Conservation (phyloP, 2,888 invertebrate genomes). For the Lasioglossum leucozonium region DNA sequence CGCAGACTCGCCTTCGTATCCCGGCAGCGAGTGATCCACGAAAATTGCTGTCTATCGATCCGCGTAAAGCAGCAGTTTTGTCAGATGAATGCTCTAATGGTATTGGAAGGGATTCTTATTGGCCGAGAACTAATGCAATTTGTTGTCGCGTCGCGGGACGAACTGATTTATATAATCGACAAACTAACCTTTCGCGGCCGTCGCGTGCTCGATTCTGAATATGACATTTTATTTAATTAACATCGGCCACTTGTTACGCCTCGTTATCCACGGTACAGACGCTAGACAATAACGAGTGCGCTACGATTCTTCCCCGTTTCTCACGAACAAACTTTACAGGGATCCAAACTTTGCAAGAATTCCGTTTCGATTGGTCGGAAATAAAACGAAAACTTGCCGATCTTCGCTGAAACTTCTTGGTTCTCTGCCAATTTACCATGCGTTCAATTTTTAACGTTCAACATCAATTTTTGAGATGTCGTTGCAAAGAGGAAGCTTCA, state of each 20-base stretch:
- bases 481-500: too few species aligned
- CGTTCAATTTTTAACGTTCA: too few species aligned
- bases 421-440: too few species aligned
- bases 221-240: background rate
- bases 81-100: background rate
- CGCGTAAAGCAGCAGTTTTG: background rate
- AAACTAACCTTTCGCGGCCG: background rate
- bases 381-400: too few species aligned
- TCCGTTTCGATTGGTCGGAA: too few species aligned
- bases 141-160: background rate
- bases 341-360: too few species aligned
- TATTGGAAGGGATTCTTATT: background rate
- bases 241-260: background rate
- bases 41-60: slow-evolving; percentile 1
- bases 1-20: background rate
- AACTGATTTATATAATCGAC: background rate
- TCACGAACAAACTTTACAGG: too few species aligned
- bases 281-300: background rate
- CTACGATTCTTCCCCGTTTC: background rate
- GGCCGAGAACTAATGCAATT: background rate
- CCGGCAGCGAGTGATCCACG: background rate
- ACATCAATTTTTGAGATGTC: too few species aligned
- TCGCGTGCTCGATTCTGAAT: background rate
- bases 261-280: background rate
- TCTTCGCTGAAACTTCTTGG: too few species aligned